A percentile compares a stretch with the other conserved stretches of the same genome.
Conservation (phyloP, 2,888 invertebrate species). For the Emmelina monodactyla region DNA sequence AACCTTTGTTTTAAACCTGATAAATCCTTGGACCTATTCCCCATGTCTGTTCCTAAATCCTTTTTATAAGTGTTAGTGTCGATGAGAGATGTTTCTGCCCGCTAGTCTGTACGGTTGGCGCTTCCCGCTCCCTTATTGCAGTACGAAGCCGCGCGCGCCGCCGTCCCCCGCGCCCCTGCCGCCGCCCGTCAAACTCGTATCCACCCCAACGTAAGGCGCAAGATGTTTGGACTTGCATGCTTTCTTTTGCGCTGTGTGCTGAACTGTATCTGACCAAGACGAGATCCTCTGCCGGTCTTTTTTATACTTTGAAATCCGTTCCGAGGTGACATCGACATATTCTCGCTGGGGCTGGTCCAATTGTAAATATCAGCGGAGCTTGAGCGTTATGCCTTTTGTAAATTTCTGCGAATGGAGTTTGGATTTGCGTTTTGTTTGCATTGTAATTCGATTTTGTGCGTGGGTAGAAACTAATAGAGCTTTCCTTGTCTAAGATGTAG, state of each 20-base stretch:
- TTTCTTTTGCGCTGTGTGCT: slow-evolving; percentile 54
- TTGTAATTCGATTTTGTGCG: neutral
- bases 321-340: slow-evolving; percentile 9
- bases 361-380: slow-evolving; percentile 33
- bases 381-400: slow-evolving; percentile 19
- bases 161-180: slow-evolving; percentile 82
- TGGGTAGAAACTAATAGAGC: neutral
- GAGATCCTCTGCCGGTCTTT: no score
- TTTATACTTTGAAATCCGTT: no score
- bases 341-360: slow-evolving; percentile 34
- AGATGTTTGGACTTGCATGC: slow-evolving; percentile 46
- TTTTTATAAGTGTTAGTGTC: slow-evolving; percentile 50
- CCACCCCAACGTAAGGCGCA: slow-evolving; percentile 72
- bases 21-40: neutral
- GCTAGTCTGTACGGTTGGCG: slow-evolving; percentile 95
- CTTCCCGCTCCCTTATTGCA: slow-evolving; percentile 96
- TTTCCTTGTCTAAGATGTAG: neutral
- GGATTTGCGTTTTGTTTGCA: neutral
- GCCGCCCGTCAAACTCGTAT: slow-evolving; percentile 78
- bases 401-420: slow-evolving; percentile 10
- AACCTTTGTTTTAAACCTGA: neutral
- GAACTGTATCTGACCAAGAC: no score
- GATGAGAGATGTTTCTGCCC: slow-evolving; percentile 67
- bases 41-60: slow-evolving; percentile 9
- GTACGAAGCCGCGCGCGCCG: slow-evolving; percentile 84